Evolutionary conservation across 2,888 invertebrate species (phyloP), one percentile per base, ranked within the genome.

Genomic region (Pheosia gnoma): DNA sequence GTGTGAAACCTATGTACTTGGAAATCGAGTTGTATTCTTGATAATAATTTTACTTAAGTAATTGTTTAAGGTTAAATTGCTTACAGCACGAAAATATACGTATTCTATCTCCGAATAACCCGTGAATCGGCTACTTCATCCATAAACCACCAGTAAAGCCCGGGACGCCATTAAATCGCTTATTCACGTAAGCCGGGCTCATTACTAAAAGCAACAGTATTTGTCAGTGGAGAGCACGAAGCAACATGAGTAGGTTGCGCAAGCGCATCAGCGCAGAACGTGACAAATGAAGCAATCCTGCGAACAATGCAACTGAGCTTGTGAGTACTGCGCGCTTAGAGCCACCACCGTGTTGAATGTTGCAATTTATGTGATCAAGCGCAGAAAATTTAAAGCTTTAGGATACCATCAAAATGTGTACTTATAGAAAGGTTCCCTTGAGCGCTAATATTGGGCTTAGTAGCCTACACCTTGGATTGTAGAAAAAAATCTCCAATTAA

Each of bases 241-340:
- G 86, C 79, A 79, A 86, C 85, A 82, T 80, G 84, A 86, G 81
- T 76, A 72, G 74, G 72, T 87, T 86, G 83, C 85, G 83, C 85
- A 88, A 87, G 78, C 74, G 79, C 80, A 84, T 80, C 78, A 75
- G 80, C 72, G 77, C 80, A 78, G 78, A 78, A 82, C 77, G 85
- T 90, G 90, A 90, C 89, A 90, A 90, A 90, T 90, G 84, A 87
- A 83, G 88, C 86, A 90, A 90, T 90, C 80, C 80, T 71, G 77
- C 78, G 78, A 83, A 91, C 91, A 90, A 90, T 90, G 87, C 82
- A 76, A 77, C 83, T 71, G 80, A 81, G 84, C 83, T 84, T 82
- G 83, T 76, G 79, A 81, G 81, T 79, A 73, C 69, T 71, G 68
- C 66, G 72, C 79, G 77, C 81, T 81, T 81, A 81, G 79, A 77